Evolutionary conservation across 2,888 invertebrate genomes (phyloP).

Genomic region (Apotomis capreana): DNA sequence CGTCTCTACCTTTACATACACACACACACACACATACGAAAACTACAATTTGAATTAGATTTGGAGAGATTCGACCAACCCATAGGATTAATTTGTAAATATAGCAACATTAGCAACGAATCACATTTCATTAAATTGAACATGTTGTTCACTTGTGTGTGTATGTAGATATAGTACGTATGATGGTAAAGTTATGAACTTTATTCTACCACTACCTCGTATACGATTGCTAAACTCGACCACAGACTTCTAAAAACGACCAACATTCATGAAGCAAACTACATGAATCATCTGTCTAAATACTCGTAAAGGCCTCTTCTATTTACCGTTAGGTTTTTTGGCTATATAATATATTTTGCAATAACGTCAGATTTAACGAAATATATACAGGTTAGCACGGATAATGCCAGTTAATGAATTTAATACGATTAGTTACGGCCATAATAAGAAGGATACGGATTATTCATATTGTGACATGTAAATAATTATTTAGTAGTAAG

Average conservation of each 20-base stretch:
- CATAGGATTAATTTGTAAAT: no score
- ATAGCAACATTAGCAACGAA: no score
- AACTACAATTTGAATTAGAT: no score
- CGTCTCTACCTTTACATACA: no score
- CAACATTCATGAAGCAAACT: constrained; percentile 9
- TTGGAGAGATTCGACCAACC: no score
- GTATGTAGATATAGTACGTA: no score
- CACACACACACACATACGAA: no score
- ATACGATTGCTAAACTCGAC: no score
- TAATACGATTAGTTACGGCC: not conserved
- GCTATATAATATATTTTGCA: constrained; percentile 47
- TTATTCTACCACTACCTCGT: no score
- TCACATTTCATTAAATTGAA: no score
- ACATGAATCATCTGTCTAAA: constrained; percentile 33
- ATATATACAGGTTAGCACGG: constrained; percentile 20
- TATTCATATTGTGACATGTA: not conserved
- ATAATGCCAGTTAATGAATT: constrained; percentile 12
- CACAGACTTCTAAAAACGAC: not conserved
- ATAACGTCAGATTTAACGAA: constrained; percentile 42
- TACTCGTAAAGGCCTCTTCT: constrained; percentile 26
- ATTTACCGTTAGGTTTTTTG: constrained; percentile 48
- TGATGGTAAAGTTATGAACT: no score
- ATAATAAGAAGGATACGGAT: not conserved
- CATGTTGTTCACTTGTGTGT: no score
- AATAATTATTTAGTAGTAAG: not conserved